Conservation (phyloP, 2,888 invertebrate species). For the Odontocerum albicorne region DNA sequence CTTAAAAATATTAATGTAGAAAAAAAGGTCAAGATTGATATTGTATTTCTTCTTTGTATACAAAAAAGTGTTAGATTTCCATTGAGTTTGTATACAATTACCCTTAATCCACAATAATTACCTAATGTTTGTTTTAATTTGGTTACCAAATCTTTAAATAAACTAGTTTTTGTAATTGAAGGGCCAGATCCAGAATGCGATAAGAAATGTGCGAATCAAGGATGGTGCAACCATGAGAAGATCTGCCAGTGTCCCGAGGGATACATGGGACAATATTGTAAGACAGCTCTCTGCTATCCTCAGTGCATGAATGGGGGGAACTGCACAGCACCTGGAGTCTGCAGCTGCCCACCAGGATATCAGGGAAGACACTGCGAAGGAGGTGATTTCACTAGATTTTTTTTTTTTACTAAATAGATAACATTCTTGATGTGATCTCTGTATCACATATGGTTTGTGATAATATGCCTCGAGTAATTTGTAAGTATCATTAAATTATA, state of each 20-base stretch:
- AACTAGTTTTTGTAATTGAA: slow-evolving; percentile 46
- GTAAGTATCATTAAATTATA: neutral
- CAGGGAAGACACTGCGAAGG: slow-evolving; percentile 91
- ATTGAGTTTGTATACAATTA: no score
- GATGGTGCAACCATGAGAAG: slow-evolving; percentile 81
- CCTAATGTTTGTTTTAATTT: no score
- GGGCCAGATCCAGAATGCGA: slow-evolving; percentile 89
- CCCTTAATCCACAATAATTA: no score
- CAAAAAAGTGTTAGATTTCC: no score
- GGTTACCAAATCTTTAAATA: no score
- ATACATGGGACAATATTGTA: slow-evolving; percentile 88
- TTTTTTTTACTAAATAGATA: neutral
- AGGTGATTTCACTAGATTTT: no score
- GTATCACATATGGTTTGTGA: neutral
- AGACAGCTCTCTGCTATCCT: slow-evolving; percentile 88
- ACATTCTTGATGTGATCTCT: neutral
- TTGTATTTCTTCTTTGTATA: no score
- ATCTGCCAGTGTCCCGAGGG: slow-evolving; percentile 88
- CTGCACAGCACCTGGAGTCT: slow-evolving; percentile 86
- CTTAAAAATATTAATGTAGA: no score
- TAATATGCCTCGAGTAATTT: no score
- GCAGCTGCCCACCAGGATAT: slow-evolving; percentile 86
- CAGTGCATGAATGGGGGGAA: slow-evolving; percentile 92
- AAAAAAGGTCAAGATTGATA: no score
- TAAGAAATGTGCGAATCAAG: slow-evolving; percentile 83